Percentiles rank a stretch among this genome's conserved stretches.
Evolutionary conservation across 2,113 vertebrate genomes (phyloP).

Genomic region (Phocoena phocoena): DNA sequence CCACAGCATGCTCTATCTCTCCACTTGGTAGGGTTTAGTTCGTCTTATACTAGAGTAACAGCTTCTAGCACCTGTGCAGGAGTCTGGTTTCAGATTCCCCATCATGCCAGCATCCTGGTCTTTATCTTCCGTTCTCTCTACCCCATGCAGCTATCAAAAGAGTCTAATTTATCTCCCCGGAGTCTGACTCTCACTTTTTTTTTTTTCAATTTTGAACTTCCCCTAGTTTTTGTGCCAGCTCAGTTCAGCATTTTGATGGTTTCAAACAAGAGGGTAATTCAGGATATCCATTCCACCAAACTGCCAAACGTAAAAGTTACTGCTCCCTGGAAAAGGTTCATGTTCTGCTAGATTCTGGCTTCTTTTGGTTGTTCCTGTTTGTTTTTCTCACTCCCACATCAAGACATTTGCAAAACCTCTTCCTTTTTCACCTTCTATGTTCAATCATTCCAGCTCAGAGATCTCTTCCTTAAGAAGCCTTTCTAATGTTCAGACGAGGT

Average conservation of each 20-base stretch:
- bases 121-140: background rate
- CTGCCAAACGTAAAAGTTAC: background rate
- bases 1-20: background rate
- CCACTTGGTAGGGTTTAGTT: background rate
- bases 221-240: background rate
- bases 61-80: background rate
- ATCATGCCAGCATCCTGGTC: background rate
- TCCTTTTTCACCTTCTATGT: background rate
- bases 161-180: background rate
- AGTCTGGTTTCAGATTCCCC: background rate
- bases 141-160: background rate
- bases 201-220: background rate
- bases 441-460: background rate
- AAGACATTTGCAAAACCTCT: background rate
- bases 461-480: background rate
- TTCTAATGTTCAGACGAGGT: background rate
- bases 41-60: background rate
- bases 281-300: background rate
- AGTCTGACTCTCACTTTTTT: background rate
- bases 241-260: conserved; percentile 15
- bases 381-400: background rate
- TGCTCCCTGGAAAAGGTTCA: background rate
- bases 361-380: background rate
- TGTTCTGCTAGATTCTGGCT: background rate
- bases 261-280: conserved; percentile 14